phyloP scores from a whole-genome alignment of 1,140 invertebrate species.

The Spodoptera frugiperda region DNA sequence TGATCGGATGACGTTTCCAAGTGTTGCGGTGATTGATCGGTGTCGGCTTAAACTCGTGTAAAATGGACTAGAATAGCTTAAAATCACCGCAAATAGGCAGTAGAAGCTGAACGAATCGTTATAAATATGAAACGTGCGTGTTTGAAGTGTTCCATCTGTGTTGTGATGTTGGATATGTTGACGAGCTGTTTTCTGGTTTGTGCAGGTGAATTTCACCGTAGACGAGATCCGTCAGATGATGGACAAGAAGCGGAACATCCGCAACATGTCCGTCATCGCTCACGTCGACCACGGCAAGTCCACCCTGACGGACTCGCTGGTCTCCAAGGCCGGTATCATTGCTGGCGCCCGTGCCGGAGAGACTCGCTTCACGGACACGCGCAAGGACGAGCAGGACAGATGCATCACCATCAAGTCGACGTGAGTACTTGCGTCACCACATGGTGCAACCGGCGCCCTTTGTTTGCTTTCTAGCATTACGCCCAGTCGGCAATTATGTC shows the following conservation, averaged over 20 bases:
- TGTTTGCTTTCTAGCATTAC: not conserved
- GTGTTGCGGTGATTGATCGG: conserved; percentile 65
- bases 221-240: conserved; percentile 99
- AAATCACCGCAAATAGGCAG: not conserved
- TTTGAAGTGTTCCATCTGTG: conserved; percentile 68
- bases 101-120: not conserved
- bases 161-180: conserved; percentile 64
- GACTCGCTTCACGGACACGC: conserved; percentile 99
- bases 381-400: conserved; percentile 99
- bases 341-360: conserved; percentile 99
- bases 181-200: conserved; percentile 72
- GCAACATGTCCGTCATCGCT: conserved; percentile 99
- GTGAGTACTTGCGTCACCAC: conserved; percentile 88
- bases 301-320: conserved; percentile 99
- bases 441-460: conserved; percentile 49
- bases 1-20: conserved; percentile 80
- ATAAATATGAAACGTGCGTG: conserved; percentile 65
- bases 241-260: conserved; percentile 99
- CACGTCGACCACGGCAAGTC: conserved; percentile 99
- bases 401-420: conserved; percentile 99
- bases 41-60: conserved; percentile 56
- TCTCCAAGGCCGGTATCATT: conserved; percentile 99
- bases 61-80: not conserved
- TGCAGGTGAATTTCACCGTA: conserved; percentile 99
- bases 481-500: conserved; percentile 13